Base-by-base conservation (phyloP, 2,888 invertebrate species). In the Agrotis clavis region DNA sequence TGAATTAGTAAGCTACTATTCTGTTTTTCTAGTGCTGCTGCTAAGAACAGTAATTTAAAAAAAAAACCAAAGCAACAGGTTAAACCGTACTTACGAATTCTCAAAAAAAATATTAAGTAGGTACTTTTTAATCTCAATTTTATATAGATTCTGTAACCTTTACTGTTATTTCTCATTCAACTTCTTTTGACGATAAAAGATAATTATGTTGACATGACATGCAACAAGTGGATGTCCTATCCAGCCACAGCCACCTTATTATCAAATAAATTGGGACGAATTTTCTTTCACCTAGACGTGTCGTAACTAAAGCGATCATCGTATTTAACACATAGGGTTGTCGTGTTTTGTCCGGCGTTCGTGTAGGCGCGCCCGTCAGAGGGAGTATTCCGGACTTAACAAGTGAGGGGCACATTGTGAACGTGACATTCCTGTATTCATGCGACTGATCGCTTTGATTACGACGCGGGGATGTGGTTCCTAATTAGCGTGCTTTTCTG, bases 221-320 rank as follows among this genome's bases (percentile, higher is more conserved):
- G 71, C 69, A 70, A 69, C 71, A 69, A 56, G 71, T 70, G 54
- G 69, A 69, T 35, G 30, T 21, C 54, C 71, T 35, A 47, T 54
- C 35, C 21, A 9, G 19, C 30, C 14, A 35, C 21, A 9, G 19
- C 30, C 14, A 35, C 21, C 35, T 50, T 21, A 21, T 21, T 66
- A 65, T 21, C 14, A 35, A 41, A 64, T 65, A 11, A 47, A n/a
- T 63, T 13, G 14, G 14, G 0, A 21, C 11, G 1, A 41, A 41
- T 18, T 18, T 19, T 14, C 9, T 21, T 56, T n/a, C 30, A 4
- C n/a, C 13, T 30, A 18, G 16, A 18, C 18, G 30, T 1, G 18
- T 7, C 57, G 9, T 57, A 57, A 57, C 1, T 35, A 57, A 35
- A 35, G n/a, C 57, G 13, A 57, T 57, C 35, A 5, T 35, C 2